Conservation (phyloP, 1,140 invertebrate genomes). For the Meloidogyne exigua region DNA sequence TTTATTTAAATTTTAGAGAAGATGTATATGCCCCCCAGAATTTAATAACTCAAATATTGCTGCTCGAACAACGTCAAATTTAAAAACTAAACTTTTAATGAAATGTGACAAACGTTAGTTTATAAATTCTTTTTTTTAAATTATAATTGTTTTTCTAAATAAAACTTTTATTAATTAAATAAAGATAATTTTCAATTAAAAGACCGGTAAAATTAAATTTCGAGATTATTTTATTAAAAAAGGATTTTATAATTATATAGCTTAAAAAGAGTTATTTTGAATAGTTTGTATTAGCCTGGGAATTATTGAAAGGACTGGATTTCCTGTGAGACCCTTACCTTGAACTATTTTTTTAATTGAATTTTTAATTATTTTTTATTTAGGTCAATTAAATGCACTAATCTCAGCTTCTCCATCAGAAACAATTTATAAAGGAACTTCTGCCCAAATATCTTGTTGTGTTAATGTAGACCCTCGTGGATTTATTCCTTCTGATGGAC, state of each 20-base stretch:
- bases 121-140: not conserved
- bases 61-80: constrained; percentile 35
- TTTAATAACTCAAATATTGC: constrained; percentile 49
- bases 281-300: too few relatives aligned
- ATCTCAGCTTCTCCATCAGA: constrained; percentile 45
- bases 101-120: constrained; percentile 61
- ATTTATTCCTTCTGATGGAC: constrained; percentile 53
- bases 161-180: constrained; percentile 10
- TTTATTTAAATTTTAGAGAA: constrained; percentile 14
- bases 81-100: constrained; percentile 50
- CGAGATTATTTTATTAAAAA: too few relatives aligned
- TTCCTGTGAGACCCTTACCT: too few relatives aligned
- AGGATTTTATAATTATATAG: too few relatives aligned
- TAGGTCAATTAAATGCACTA: constrained; percentile 55
- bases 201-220: too few relatives aligned
- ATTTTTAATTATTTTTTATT: constrained; percentile 18
- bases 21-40: constrained; percentile 56
- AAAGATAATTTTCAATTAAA: too few relatives aligned
- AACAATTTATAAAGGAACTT: constrained; percentile 51
- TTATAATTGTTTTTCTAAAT: not conserved
- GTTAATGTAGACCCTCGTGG: constrained; percentile 57
- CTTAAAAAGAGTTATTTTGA: too few relatives aligned
- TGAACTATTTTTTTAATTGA: constrained; percentile 16
- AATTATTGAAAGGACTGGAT: too few relatives aligned
- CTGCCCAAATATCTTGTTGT: constrained; percentile 55